Percentiles rank a stretch among this genome's conserved stretches.
phyloP scores from a whole-genome alignment of 2,113 vertebrate species.

The Ptilonorhynchus violaceus region DNA sequence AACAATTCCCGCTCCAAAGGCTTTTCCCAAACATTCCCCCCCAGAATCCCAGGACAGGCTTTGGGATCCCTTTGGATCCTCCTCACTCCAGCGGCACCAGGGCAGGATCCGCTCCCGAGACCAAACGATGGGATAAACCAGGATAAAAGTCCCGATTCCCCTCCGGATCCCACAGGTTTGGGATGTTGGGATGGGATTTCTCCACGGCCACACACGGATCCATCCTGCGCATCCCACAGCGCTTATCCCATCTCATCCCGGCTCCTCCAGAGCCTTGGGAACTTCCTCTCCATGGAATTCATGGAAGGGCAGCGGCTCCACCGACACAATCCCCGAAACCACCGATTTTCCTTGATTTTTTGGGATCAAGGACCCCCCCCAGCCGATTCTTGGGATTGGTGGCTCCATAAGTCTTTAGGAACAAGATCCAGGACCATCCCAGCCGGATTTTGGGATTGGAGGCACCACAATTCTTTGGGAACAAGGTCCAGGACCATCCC shows the following conservation, averaged over 20 bases:
- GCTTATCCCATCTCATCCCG: not conserved
- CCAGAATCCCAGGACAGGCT: fast-evolving
- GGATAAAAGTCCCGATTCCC: not conserved
- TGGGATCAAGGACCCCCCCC: not conserved
- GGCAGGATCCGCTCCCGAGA: not conserved
- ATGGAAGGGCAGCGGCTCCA: not conserved
- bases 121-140: not conserved
- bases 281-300: not conserved
- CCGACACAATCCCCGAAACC: not conserved
- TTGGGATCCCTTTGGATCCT: not conserved
- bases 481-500: not conserved
- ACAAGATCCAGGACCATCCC: too few species aligned
- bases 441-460: not conserved
- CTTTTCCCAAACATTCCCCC: not conserved
- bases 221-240: not conserved
- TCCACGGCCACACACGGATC: not conserved
- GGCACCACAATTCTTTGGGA: not conserved
- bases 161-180: fast-evolving
- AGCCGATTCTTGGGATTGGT: too few species aligned
- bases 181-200: not conserved
- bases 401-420: too few species aligned
- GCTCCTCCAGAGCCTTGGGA: not conserved
- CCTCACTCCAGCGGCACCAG: fast-evolving
- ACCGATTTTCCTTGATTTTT: fast-evolving
- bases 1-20: not conserved